Evolutionary conservation across 2,888 invertebrate genomes (phyloP), one percentile per base, ranked within the genome.

Genomic region (Ormyrus nitidulus): DNA sequence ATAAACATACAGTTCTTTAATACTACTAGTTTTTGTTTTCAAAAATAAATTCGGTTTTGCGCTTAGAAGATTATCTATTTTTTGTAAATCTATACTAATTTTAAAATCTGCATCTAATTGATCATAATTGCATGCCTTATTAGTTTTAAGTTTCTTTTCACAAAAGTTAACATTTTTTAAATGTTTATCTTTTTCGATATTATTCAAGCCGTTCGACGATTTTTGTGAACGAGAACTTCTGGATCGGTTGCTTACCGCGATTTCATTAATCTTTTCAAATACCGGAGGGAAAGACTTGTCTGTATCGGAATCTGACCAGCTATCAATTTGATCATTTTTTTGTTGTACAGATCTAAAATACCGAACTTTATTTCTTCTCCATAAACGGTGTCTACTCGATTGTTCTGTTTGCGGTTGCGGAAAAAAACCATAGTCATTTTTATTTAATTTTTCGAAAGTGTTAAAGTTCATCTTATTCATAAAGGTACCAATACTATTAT

Each of bases 71-170:
- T 81, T 77, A 58, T 81, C 84, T 75, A 89, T 86, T 81, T 85
- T 88, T 11, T 83, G 81, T 51, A 90, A 82, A 83, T 90, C 89
- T 71, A 89, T 88, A 70, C 88, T 89, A 56, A 90, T 86, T 85
- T 85, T 86, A 61, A 87, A 81, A 51, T 83, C 48, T 5, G 11
- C 6, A 5, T 61, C 44, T 13, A 79, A 56, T 68, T 64, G 13
- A 62, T 61, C 49, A 56, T 74, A 44, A 48, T 51, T 11, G 6
- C 56, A 68, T 13, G 66, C 78, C 6, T 19, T 53, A n/a, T 77
- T 77, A 6, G 68, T 48, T 69, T 72, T 77, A 56, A 75, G 58
- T 59, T 56, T 76, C 34, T 77, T 58, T 64, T 81, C 75, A 34
- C 77, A 77, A 34, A 77, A 51, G 54, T 77, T 54, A 77, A 82